Evolutionary conservation across 2,888 invertebrate genomes (phyloP), one percentile per base, ranked within the genome.

Genomic region (Hydraecia micacea): DNA sequence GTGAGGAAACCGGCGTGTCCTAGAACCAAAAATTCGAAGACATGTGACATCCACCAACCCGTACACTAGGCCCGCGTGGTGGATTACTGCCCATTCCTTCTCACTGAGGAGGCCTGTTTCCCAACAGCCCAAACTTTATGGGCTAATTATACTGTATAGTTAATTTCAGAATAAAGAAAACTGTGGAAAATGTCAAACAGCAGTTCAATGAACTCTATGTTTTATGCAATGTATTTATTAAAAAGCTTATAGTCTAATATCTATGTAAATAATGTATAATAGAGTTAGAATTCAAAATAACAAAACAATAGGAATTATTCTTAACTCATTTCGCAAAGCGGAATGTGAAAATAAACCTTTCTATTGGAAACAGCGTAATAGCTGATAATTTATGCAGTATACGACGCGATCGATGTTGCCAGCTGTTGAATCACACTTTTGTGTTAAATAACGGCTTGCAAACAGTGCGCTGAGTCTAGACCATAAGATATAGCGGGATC

Each of bases 381-480:
- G 46, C 60, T 36, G 25, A 73, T 81, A 60, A 65, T 32, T 52
- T 68, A 77, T 73, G 32, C 58, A 58, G 36, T 15, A 18, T 1
- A 15, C 62, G 1, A 5, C 21, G 7, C 63, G 79, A 71, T 82
- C 82, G 71, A 82, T 82, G 69, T 55, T 25, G 52, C 36, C 81
- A 81, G 65, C 65, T 81, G 81, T 70, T 36, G 25, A 36, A 49
- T 81, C 73, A 69, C 81, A 81, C 52, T 58, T 32, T 28, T n/a
- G 28, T 32, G 21, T 15, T 8, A 32, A 2, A 25, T 49, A 60
- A 71, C 9, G 2, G 21, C 28, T 49, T 36, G 72, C 72, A 32
- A 39, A 5, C 13, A 15, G 36, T 25, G n/a, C 18, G n/a, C n/a
- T 1, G 15, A 4, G 52, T 36, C 6, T 52, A 52, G 25, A 36